Evolutionary conservation across 2,113 vertebrate species (phyloP), one percentile per base, ranked within the genome.

Genomic region (Tachysurus fulvidraco): DNA sequence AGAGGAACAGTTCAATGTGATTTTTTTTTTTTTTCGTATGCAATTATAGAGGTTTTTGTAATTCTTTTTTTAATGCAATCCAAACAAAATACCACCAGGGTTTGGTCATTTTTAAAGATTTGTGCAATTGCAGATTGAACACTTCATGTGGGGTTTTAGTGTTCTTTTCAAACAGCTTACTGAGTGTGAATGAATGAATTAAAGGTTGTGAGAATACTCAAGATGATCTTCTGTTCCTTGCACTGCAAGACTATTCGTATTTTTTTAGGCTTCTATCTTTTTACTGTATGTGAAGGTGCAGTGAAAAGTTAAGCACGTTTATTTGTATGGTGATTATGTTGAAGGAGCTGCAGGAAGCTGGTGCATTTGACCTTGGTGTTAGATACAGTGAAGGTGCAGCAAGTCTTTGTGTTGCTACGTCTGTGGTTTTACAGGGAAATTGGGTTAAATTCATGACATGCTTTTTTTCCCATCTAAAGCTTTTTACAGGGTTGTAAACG

Each of bases 21-120:
- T 83, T 59, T 50, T 54, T 83, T 55, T 86, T 86, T 36, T 36
- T 2, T 36, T n/a, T n/a, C 30, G 1, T 86, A 54, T 46, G 62
- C 41, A 11, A 62, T 28, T 81, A 60, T 82, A 73, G 9, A 76
- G 50, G 16, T 73, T 86, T 82, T 86, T 82, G 36, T 74, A 25
- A 76, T 83, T 57, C 25, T 81, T 73, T 81, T 81, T 85, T 55
- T 60, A 17, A 59, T 0, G 46, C 62, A 36, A 30, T 67, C 67
- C 28, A 54, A 80, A 57, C 6, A 25, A 59, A n/a, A 50, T 57
- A 59, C 54, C 21, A 60, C 59, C 52, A 65, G 50, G 69, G 19
- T 80, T 80, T 57, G 12, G 25, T 14, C 44, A 62, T 62, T 71
- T 71, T 60, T n/a, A 65, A 83, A 44, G 46, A 54, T 28, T 5